These are phyloP conservation scores for Caenorhabditis inopinata DNA, from an alignment of 1,140 invertebrate genomes.

Conservation along the genomic window DNA sequence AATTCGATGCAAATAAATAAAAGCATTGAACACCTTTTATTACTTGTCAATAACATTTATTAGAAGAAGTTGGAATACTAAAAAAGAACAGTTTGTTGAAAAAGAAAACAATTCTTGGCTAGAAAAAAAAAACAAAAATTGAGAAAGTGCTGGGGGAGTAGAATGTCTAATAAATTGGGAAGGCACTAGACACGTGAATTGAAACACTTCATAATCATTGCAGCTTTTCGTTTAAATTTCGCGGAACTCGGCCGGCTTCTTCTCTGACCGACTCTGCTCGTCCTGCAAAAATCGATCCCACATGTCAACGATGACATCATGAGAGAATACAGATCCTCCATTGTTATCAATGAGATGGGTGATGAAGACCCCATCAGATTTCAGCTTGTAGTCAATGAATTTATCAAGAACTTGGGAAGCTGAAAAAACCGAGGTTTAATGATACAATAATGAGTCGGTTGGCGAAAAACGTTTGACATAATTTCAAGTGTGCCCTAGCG, in stretches of 20 bases:
- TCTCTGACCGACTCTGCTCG: conserved; percentile 29
- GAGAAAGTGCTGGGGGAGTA: background rate
- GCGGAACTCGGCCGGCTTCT: background rate
- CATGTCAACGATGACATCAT: conserved; percentile 59
- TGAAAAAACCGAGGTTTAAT: conserved; percentile 42
- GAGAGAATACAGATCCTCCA: conserved; percentile 64
- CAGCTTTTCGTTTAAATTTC: background rate
- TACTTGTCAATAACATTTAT: conserved; percentile 13
- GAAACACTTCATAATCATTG: background rate
- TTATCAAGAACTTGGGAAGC: conserved; percentile 49
- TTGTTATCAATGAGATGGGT: conserved; percentile 61
- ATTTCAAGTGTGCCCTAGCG: no score
- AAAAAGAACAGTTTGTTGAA: background rate
- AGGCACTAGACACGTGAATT: conserved; percentile 17
- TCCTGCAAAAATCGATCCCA: conserved; percentile 56
- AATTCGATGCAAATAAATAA: no score
- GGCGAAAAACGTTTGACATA: no score
- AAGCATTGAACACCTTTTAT: conserved; percentile 8
- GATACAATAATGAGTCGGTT: no score
- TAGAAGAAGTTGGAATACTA: background rate
- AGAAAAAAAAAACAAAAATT: background rate
- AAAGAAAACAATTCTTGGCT: background rate
- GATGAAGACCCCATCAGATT: conserved; percentile 66
- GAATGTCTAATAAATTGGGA: background rate
- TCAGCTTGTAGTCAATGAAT: conserved; percentile 64